Evolutionary conservation across 1,140 invertebrate genomes (phyloP).

Genomic region (Bombus confusus): DNA sequence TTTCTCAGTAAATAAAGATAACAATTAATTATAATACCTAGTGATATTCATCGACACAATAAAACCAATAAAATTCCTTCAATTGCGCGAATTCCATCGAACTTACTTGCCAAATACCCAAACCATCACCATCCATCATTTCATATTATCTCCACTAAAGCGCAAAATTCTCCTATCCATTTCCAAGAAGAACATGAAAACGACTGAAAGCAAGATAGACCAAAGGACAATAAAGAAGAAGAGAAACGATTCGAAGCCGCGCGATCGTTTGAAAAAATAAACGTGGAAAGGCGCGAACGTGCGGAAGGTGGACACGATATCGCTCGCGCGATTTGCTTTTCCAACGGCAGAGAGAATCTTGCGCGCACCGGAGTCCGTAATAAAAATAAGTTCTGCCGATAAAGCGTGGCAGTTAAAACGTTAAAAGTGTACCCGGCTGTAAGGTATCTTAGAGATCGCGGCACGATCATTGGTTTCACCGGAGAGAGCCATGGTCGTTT

Average conservation of each 20-base stretch:
- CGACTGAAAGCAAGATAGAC: neutral
- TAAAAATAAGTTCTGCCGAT: neutral
- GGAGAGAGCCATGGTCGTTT: slow-evolving; percentile 9
- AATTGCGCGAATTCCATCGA: neutral
- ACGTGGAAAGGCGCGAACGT: neutral
- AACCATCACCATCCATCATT: neutral
- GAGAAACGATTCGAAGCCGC: neutral
- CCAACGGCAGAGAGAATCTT: neutral
- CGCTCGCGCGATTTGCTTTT: neutral
- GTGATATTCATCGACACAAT: neutral
- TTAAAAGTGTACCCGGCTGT: neutral
- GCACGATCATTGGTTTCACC: slow-evolving; percentile 29
- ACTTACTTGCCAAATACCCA: neutral
- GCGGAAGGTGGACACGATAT: neutral
- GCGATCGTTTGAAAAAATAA: neutral
- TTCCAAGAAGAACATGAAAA: neutral
- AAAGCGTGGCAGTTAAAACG: slow-evolving; percentile 11
- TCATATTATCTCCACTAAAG: neutral
- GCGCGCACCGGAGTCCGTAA: neutral
- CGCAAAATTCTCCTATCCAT: neutral
- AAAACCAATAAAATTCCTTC: neutral
- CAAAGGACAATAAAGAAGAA: neutral
- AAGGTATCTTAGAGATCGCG: slow-evolving; percentile 14
- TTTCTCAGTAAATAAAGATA: neutral
- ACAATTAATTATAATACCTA: neutral